Evolutionary conservation across 2,888 invertebrate species (phyloP), one percentile per base, ranked within the genome.

Genomic region (Mythimna lalbum): DNA sequence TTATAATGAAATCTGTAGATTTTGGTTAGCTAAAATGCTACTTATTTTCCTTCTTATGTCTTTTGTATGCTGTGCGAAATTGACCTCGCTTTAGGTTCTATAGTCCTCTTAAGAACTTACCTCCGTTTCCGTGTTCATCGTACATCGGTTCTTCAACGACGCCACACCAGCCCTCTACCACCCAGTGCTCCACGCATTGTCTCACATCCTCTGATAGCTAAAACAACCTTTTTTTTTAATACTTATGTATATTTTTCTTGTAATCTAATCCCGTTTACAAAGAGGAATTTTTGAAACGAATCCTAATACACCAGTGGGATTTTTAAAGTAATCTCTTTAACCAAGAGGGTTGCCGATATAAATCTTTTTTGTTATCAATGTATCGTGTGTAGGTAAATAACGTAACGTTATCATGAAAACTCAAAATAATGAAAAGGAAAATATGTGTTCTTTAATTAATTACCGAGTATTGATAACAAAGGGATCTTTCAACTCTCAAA

Each of bases 201-300:
- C 93, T 89, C 52, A 96, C 96, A 71, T 96, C 96, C 82, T 96
- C 96, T 4, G 96, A 94, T 52, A 96, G 90, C 96, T 96, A 83
- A 57, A 63, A 67, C 27, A 39, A 36, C 3, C 23, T 56, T 73
- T 73, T 55, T 60, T 49, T 66, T 12, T 56, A 47, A 19, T 39
- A 27, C 12, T 6, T 21, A 10, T 56, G 31, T 43, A 23, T 36
- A 67, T 53, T 21, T 57, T n/a, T 47, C 23, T 49, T 23, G 43
- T 39, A 73, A 57, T 59, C 19, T 63, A 73, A 73, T 79, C 47
- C 4, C 12, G 10, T 52, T 52, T 59, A 52, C 33, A 36, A 59
- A 27, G 27, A 76, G 33, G 62, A 63, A 63, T 81, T 69, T 63
- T 36, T 47, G 19, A 67, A 62, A 50, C 33, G n/a, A n/a, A 80